Percentiles rank a stretch among this genome's conserved stretches.
phyloP scores from a whole-genome alignment of 2,888 invertebrate genomes.

The Drosophila recens region DNA sequence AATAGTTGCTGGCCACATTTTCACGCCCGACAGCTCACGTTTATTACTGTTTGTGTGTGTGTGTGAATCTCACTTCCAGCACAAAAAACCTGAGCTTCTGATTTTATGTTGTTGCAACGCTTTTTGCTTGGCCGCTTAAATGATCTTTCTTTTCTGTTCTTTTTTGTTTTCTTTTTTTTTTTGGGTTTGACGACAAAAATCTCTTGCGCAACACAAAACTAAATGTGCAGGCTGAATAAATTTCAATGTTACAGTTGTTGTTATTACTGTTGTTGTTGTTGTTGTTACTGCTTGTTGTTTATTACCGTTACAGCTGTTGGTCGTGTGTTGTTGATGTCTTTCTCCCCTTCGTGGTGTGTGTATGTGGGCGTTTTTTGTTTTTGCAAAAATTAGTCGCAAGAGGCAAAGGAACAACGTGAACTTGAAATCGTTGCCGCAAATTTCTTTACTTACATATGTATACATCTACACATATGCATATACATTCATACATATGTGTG shows the following conservation, averaged over 20 bases:
- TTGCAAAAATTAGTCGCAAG: slow-evolving; percentile 67
- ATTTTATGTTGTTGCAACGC: slow-evolving; percentile 25
- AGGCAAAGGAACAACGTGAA: slow-evolving; percentile 54
- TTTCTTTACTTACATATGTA: slow-evolving; percentile 27
- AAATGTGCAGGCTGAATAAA: slow-evolving; percentile 26
- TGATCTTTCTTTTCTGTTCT: slow-evolving; percentile 2
- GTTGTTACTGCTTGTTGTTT: slow-evolving; percentile 66
- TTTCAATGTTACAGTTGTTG: slow-evolving; percentile 35
- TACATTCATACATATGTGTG: neutral
- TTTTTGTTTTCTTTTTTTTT: slow-evolving; percentile 4
- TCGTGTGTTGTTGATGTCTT: slow-evolving; percentile 44
- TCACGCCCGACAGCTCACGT: slow-evolving; percentile 17
- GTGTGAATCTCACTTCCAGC: slow-evolving; percentile 53
- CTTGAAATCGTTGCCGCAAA: slow-evolving; percentile 58
- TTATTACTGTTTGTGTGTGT: slow-evolving; percentile 6
- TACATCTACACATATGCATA: neutral
- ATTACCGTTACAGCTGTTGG: slow-evolving; percentile 76
- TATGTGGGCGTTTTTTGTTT: slow-evolving; percentile 60
- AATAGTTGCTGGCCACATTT: slow-evolving; percentile 4
- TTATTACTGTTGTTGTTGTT: slow-evolving; percentile 33
- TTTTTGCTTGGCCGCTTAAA: slow-evolving; percentile 12
- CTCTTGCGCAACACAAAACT: slow-evolving; percentile 66
- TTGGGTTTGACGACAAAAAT: slow-evolving; percentile 67
- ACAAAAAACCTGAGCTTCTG: slow-evolving; percentile 42
- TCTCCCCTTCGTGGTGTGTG: slow-evolving; percentile 12